phyloP scores from a whole-genome alignment of 2,113 vertebrate genomes.

The Hypocryptadius cinnamomeus region DNA sequence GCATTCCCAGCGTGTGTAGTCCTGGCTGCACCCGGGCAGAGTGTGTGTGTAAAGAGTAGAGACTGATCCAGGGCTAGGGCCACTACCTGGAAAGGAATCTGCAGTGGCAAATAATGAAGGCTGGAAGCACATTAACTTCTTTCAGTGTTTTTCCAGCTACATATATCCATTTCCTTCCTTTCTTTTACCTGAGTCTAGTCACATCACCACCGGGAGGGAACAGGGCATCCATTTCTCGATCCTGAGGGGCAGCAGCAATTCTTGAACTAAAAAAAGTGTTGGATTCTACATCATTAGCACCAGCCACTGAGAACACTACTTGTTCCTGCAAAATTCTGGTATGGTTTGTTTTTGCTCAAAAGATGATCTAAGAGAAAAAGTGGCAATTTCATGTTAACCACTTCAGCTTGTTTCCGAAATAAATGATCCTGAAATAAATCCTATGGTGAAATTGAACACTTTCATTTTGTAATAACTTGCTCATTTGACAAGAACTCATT shows the following conservation, averaged over 20 bases:
- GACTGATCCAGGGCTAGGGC: neutral
- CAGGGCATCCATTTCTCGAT: neutral
- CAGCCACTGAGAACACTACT: neutral
- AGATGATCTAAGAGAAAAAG: neutral
- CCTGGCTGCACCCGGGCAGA: neutral
- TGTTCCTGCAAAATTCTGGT: neutral
- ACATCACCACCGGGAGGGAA: neutral
- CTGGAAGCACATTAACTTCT: neutral
- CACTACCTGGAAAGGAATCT: neutral
- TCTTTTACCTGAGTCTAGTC: neutral
- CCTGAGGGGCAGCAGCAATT: neutral
- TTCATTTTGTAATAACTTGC: neutral
- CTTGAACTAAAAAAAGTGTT: neutral
- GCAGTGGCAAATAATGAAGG: neutral
- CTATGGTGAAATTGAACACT: neutral
- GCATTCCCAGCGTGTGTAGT: neutral
- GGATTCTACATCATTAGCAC: neutral
- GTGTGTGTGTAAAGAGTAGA: neutral
- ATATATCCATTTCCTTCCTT: neutral
- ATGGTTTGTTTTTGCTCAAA: neutral
- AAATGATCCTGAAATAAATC: neutral
- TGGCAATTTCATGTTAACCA: neutral
- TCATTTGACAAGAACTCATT: slow-evolving; percentile 22
- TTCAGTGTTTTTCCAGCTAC: neutral
- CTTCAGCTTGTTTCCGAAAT: neutral